These are phyloP conservation scores for Musca domestica DNA, from an alignment of 1,140 invertebrate genomes.

Conservation along the genomic window DNA sequence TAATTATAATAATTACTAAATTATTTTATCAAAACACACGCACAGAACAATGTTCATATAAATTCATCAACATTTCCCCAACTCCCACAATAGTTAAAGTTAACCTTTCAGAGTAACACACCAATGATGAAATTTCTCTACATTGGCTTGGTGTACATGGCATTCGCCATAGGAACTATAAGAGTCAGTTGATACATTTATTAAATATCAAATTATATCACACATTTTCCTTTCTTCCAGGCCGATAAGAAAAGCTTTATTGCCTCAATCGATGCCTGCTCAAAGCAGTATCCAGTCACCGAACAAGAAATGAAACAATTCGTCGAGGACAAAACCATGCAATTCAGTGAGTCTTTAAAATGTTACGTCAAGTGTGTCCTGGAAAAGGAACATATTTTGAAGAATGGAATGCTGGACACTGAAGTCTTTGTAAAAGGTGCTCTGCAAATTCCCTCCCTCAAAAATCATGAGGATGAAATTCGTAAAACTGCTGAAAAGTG, in stretches of 20 bases:
- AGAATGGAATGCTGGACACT: conserved; percentile 40
- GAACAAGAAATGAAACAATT: conserved; percentile 41
- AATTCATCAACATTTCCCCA: too few relatives aligned
- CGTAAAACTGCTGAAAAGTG: conserved; percentile 38
- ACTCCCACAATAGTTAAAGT: too few relatives aligned
- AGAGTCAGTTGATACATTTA: background rate
- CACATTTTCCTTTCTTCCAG: background rate
- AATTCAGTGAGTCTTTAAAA: conserved; percentile 37
- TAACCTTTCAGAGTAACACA: too few relatives aligned
- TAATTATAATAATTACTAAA: too few relatives aligned
- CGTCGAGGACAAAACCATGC: conserved; percentile 37
- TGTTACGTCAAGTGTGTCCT: conserved; percentile 45
- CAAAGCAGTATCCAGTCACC: conserved; percentile 33
- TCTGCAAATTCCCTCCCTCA: conserved; percentile 36
- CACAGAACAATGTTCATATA: too few relatives aligned
- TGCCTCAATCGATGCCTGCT: conserved; percentile 31
- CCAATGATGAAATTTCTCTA: too few relatives aligned
- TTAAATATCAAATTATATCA: background rate
- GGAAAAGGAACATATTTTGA: conserved; percentile 42
- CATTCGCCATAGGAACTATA: background rate
- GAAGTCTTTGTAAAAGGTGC: conserved; percentile 33
- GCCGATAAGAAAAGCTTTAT: background rate
- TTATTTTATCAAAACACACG: too few relatives aligned
- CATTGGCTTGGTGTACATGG: too few relatives aligned
- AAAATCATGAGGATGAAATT: conserved; percentile 38